A percentile compares a stretch with the other conserved stretches of the same genome.
These are phyloP conservation scores for Huso huso DNA, from an alignment of 2,797 vertebrate genomes.

Conservation along the genomic window DNA sequence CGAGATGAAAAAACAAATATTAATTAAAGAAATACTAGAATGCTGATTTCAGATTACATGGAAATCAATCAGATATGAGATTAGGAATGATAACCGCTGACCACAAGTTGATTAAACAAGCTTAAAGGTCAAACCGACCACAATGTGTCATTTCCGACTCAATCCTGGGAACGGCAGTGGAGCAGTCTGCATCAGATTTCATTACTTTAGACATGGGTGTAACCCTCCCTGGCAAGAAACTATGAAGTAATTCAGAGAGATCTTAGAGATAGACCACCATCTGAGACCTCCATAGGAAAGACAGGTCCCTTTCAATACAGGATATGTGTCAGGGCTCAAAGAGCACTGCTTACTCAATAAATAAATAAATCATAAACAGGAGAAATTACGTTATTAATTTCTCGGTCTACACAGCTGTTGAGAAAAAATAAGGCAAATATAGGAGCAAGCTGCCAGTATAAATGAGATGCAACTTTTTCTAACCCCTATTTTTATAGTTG, in stretches of 20 bases:
- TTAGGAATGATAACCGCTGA: background rate
- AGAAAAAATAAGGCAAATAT: too few species aligned
- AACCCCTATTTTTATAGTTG: too few species aligned
- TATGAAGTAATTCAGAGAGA: background rate
- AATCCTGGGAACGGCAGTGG: background rate
- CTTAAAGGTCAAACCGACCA: conserved; percentile 1
- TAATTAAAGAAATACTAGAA: background rate
- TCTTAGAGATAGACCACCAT: background rate
- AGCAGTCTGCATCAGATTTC: background rate
- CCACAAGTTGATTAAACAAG: conserved; percentile 2
- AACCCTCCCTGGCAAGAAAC: background rate
- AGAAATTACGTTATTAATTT: too few species aligned
- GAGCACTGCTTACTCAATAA: too few species aligned
- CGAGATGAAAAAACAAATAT: background rate
- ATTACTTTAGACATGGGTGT: background rate
- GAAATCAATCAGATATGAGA: background rate
- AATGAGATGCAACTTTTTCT: too few species aligned
- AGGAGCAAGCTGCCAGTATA: too few species aligned
- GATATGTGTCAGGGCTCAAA: background rate
- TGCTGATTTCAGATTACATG: background rate
- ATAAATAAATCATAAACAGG: too few species aligned
- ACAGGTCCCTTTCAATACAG: background rate
- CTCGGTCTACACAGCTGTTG: too few species aligned
- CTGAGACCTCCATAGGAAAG: background rate
- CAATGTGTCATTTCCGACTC: background rate